A percentile compares a stretch with the other conserved stretches of the same genome.
Evolutionary conservation across 1,140 invertebrate genomes (phyloP).

Genomic region (Cyclargus thomasi): DNA sequence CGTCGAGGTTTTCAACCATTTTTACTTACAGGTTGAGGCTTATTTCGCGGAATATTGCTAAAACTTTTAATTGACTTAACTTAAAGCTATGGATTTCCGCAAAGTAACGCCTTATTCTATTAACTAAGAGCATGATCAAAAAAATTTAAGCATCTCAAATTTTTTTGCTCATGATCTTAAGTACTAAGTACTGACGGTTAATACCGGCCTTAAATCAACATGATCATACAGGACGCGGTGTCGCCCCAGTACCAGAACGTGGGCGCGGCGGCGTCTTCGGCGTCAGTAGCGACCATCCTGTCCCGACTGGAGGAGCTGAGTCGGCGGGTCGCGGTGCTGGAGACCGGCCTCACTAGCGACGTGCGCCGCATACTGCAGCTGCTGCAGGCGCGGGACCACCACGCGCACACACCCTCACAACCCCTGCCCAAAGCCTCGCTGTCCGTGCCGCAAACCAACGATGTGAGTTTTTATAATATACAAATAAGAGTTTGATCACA

Average conservation of each 20-base stretch:
- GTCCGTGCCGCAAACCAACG: constrained; percentile 57
- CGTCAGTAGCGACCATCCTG: constrained; percentile 54
- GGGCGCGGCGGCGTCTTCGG: constrained; percentile 44
- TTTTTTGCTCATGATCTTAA: too few species aligned
- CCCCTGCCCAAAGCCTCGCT: constrained; percentile 63
- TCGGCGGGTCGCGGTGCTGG: constrained; percentile 78
- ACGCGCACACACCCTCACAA: constrained; percentile 54
- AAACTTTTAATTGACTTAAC: too few species aligned
- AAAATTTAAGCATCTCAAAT: too few species aligned
- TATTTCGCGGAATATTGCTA: too few species aligned
- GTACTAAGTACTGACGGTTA: too few species aligned
- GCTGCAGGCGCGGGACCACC: constrained; percentile 76
- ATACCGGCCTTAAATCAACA: background rate
- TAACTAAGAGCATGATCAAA: too few species aligned
- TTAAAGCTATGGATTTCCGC: too few species aligned
- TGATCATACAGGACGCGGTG: constrained; percentile 43
- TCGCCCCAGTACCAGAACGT: constrained; percentile 71
- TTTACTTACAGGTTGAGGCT: too few species aligned
- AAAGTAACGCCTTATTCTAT: too few species aligned
- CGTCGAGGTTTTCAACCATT: too few species aligned
- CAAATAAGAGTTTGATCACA: too few species aligned
- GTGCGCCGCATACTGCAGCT: constrained; percentile 80
- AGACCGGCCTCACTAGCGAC: constrained; percentile 80
- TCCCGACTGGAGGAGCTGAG: constrained; percentile 80
- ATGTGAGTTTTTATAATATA: constrained; percentile 33